These are phyloP conservation scores for Penaeus japonicus DNA, from an alignment of 1,140 invertebrate genomes.

Conservation along the genomic window DNA sequence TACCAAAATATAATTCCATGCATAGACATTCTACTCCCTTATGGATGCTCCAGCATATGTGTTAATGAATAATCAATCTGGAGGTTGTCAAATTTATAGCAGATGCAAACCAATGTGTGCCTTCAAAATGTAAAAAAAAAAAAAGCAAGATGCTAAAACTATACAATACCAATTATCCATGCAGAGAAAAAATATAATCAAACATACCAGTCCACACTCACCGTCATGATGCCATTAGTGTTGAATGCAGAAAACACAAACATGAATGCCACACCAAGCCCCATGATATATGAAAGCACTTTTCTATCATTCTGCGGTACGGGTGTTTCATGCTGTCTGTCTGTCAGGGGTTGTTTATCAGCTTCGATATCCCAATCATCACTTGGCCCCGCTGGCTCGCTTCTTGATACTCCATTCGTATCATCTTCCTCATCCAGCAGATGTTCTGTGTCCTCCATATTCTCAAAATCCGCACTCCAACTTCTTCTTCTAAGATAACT, in stretches of 20 bases:
- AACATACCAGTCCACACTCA: not conserved
- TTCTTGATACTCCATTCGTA: not conserved
- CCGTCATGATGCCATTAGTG: slow-evolving; percentile 30
- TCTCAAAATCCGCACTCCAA: not conserved
- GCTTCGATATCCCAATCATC: not conserved
- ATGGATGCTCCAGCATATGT: no score
- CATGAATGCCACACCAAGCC: not conserved
- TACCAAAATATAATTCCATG: no score
- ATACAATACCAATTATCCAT: not conserved
- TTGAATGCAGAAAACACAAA: slow-evolving; percentile 41
- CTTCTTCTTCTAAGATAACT: not conserved
- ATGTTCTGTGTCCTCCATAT: not conserved
- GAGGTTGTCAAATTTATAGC: no score
- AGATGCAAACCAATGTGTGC: no score
- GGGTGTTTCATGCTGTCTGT: not conserved
- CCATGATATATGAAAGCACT: not conserved
- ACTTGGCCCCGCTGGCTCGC: not conserved
- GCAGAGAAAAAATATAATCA: not conserved
- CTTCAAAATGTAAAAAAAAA: not conserved
- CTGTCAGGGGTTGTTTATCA: not conserved
- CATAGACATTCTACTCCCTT: no score
- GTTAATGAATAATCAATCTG: no score
- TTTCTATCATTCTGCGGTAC: not conserved
- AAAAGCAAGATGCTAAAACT: not conserved
- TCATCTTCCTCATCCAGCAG: not conserved